Evolutionary conservation across 2,113 vertebrate genomes (phyloP).

Genomic region (Orycteropus afer): DNA sequence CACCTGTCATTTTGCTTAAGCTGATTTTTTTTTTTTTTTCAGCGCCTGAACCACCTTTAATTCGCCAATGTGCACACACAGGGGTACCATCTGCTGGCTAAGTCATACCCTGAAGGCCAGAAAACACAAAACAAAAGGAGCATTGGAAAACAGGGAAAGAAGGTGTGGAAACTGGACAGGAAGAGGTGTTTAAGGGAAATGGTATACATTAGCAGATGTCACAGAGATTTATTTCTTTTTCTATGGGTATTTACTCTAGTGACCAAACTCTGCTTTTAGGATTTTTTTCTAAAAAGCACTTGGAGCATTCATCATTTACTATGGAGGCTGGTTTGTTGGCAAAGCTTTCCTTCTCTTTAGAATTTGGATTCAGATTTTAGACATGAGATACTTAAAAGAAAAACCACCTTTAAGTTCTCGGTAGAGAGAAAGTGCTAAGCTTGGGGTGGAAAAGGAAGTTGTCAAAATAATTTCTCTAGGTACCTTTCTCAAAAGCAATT

Average conservation of each 20-base stretch:
- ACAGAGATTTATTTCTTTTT: conserved; percentile 76
- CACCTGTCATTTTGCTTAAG: conserved; percentile 30
- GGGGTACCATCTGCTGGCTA: conserved; percentile 61
- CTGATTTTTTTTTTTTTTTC: conserved; percentile 66
- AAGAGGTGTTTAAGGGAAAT: conserved; percentile 73
- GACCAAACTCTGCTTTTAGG: conserved; percentile 58
- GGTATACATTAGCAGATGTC: conserved; percentile 70
- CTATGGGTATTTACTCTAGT: conserved; percentile 69
- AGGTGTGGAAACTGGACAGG: conserved; percentile 65
- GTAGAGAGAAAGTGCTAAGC: conserved; percentile 16
- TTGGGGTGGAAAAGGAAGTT: background rate
- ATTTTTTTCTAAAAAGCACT: conserved; percentile 54
- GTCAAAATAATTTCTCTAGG: conserved; percentile 49
- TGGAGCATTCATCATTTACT: conserved; percentile 61
- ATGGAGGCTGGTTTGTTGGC: conserved; percentile 46
- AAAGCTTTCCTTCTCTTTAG: conserved; percentile 52
- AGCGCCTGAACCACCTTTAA: conserved; percentile 28
- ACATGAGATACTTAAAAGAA: conserved; percentile 67
- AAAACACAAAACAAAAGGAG: conserved; percentile 67
- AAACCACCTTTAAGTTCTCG: conserved; percentile 53
- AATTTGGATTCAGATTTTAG: conserved; percentile 70
- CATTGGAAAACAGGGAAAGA: conserved; percentile 48
- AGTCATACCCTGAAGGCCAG: conserved; percentile 43
- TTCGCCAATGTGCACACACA: conserved; percentile 26
- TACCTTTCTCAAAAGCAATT: conserved; percentile 40